phyloP scores from a whole-genome alignment of 2,113 vertebrate species.

The Oceanites oceanicus region DNA sequence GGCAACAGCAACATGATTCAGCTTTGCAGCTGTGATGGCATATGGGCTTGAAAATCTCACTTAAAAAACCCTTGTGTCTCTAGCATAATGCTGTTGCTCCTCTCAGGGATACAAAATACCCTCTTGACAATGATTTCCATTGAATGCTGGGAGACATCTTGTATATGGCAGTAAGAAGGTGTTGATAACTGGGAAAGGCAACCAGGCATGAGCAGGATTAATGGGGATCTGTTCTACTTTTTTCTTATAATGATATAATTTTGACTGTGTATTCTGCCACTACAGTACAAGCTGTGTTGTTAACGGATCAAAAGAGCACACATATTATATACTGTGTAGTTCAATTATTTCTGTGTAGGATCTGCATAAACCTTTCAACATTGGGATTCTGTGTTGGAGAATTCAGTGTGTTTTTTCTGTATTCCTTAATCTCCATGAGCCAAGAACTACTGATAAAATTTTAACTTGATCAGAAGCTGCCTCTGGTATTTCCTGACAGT shows the following conservation, averaged over 20 bases:
- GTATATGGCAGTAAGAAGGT: background rate
- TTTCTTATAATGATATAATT: background rate
- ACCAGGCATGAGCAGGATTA: background rate
- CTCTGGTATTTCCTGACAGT: background rate
- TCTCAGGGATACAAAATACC: background rate
- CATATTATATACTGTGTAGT: background rate
- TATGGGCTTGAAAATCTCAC: background rate
- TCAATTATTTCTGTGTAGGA: background rate
- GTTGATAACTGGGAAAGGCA: background rate
- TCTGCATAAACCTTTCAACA: background rate
- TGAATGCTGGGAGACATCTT: background rate
- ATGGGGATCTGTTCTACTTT: background rate
- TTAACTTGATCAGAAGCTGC: background rate
- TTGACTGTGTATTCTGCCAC: background rate
- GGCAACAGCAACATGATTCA: background rate
- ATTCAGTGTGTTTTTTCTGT: background rate
- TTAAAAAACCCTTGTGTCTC: background rate
- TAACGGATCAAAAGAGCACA: background rate
- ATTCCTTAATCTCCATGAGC: background rate
- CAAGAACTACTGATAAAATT: background rate
- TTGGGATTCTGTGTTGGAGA: background rate
- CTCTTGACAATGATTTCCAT: background rate
- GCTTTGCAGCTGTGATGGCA: background rate
- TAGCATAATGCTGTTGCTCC: background rate
- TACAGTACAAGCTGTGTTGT: background rate